Percentiles rank a stretch among this genome's conserved stretches.
phyloP scores from a whole-genome alignment of 2,888 invertebrate species.

The Cenopis cana region DNA sequence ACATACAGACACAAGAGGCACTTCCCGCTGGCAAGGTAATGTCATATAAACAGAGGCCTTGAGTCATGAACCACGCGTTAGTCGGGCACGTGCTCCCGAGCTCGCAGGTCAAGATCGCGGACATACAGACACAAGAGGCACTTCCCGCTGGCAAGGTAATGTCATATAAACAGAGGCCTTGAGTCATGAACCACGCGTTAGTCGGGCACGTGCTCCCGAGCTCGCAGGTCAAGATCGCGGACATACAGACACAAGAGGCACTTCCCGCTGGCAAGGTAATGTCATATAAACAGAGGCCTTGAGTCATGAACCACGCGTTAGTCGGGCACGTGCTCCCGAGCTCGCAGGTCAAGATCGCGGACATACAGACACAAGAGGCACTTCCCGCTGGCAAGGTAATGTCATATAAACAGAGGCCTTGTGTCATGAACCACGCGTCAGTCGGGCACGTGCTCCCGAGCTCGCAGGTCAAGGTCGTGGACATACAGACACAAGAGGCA shows the following conservation, averaged over 20 bases:
- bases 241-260: not conserved
- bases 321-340: no score
- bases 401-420: not conserved
- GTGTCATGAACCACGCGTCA: constrained; percentile 26
- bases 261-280: constrained; percentile 56
- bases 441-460: no score
- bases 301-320: no score
- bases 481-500: not conserved
- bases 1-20: not conserved
- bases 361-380: not conserved
- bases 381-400: constrained; percentile 55
- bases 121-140: not conserved
- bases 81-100: no score
- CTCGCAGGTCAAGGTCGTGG: no score
- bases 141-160: constrained; percentile 55
- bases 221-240: no score
- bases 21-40: constrained; percentile 56
- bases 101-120: no score
- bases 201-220: no score
- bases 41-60: no score
- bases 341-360: no score
- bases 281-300: no score
- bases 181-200: constrained; percentile 25
- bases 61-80: no score
- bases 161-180: not conserved